Percentiles rank a stretch among this genome's conserved stretches.
Conservation (phyloP, 2,113 vertebrate genomes). For the Spilogale gracilis region DNA sequence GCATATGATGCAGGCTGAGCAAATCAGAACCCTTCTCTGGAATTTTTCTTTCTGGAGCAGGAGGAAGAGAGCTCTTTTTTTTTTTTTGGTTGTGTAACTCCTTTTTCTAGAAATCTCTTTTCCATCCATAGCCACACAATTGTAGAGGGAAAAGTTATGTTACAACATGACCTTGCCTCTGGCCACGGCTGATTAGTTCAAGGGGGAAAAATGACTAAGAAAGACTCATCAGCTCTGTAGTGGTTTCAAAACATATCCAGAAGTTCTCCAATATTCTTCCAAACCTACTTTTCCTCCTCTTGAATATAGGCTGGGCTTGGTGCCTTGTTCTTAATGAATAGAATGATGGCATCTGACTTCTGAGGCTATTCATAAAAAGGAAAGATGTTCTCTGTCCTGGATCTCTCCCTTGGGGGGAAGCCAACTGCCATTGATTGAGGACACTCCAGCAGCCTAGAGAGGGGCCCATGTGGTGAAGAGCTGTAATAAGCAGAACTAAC, state of each 20-base stretch:
- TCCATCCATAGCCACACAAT: not conserved
- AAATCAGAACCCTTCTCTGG: not conserved
- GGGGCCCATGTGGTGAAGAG: not conserved
- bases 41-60: not conserved
- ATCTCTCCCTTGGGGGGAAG: not conserved
- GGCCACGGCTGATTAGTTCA: not conserved
- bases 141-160: not conserved
- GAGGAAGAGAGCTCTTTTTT: not conserved
- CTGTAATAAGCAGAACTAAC: too few species aligned
- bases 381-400: not conserved
- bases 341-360: not conserved
- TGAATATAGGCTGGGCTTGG: not conserved
- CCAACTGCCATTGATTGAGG: not conserved
- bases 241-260: not conserved
- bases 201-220: not conserved
- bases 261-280: not conserved
- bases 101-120: conserved; percentile 24
- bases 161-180: not conserved
- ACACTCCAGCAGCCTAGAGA: not conserved
- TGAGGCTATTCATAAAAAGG: not conserved
- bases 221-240: not conserved
- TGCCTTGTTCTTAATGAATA: not conserved
- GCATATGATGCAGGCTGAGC: not conserved
- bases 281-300: not conserved
- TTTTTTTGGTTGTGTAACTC: not conserved